phyloP scores from a whole-genome alignment of 2,888 invertebrate species.

The Diogma glabrata region DNA sequence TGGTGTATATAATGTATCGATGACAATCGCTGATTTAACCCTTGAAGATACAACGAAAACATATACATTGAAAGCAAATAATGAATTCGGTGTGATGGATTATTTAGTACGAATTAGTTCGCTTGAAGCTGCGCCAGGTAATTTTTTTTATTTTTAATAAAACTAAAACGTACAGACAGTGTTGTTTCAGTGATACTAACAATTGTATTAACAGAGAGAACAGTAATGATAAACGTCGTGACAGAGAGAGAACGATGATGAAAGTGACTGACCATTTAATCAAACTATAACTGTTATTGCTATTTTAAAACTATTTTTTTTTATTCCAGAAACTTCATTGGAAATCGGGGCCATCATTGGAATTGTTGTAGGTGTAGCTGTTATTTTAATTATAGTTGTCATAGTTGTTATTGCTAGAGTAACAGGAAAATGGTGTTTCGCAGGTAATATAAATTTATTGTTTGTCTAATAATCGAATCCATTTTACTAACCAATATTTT shows the following conservation, averaged over 20 bases:
- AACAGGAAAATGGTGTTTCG: constrained; percentile 78
- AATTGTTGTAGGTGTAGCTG: constrained; percentile 56
- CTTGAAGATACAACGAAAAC: constrained; percentile 64
- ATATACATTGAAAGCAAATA: constrained; percentile 55
- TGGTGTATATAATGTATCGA: constrained; percentile 56
- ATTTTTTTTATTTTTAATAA: too few species aligned
- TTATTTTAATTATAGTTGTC: constrained; percentile 52
- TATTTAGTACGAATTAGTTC: constrained; percentile 60
- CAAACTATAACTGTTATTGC: background rate
- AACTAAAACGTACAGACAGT: too few species aligned
- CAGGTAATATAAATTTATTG: constrained; percentile 47
- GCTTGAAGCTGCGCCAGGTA: constrained; percentile 43
- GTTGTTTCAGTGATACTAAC: too few species aligned
- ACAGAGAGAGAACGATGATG: too few species aligned
- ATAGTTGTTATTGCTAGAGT: constrained; percentile 51
- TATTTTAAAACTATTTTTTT: background rate
- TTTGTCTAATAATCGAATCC: background rate
- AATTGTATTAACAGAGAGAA: too few species aligned
- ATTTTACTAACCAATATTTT: constrained; percentile 31
- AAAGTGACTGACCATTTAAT: constrained; percentile 10
- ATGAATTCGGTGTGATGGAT: constrained; percentile 52
- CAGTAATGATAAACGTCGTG: too few species aligned
- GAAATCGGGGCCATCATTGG: constrained; percentile 68
- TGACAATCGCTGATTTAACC: constrained; percentile 53
- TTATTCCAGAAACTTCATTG: constrained; percentile 44